Percentiles rank a stretch among this genome's conserved stretches.
These are phyloP conservation scores for Chlorospingus flavigularis DNA, from an alignment of 2,797 vertebrate species.

Conservation along the genomic window DNA sequence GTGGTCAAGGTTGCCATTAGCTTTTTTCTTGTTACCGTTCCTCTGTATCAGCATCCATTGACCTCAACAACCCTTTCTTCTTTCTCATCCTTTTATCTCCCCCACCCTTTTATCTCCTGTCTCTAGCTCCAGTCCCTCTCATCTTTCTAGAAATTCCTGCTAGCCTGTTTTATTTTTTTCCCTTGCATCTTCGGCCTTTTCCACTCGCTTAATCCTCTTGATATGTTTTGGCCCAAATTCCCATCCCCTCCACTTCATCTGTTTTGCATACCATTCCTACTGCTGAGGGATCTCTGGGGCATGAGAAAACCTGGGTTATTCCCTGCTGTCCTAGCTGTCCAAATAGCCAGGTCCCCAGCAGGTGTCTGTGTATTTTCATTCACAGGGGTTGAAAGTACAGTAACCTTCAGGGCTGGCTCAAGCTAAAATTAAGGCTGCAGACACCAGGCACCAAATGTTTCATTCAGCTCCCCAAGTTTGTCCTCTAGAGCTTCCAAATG, in stretches of 20 bases:
- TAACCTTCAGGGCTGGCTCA: not conserved
- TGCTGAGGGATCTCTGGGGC: not conserved
- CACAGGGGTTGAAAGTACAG: not conserved
- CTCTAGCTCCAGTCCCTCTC: not conserved
- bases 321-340: not conserved
- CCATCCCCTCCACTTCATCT: not conserved
- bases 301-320: not conserved
- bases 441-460: not conserved
- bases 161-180: not conserved
- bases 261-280: not conserved
- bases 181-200: not conserved
- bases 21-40: not conserved
- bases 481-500: not conserved
- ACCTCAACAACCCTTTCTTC: not conserved
- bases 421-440: conserved; percentile 18
- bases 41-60: not conserved
- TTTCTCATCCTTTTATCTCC: not conserved
- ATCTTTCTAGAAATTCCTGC: conserved; percentile 22
- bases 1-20: not conserved
- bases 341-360: not conserved
- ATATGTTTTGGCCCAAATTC: conserved; percentile 1
- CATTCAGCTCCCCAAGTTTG: not conserved
- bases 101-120: not conserved
- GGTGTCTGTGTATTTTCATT: not conserved
- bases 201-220: not conserved